Evolutionary conservation across 92 coral and sea anemone genomes (phyloP), one percentile per base, ranked within the genome.

Genomic region (Paragorgia papillata): DNA sequence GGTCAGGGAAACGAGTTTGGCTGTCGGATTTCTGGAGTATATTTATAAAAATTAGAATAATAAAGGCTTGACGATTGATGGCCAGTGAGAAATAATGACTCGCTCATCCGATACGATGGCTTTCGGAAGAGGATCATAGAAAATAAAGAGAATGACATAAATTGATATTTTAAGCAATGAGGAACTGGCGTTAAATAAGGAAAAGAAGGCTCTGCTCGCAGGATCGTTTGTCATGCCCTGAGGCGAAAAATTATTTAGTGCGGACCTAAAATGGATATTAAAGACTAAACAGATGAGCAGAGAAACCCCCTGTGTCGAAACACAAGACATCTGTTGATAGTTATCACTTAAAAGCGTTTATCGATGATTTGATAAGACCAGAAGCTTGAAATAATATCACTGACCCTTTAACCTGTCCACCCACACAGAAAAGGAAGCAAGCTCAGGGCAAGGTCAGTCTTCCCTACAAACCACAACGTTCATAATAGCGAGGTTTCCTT

Each of bases 381-480:
- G 57, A 46, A 27, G 51, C 34, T 29, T 7, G 57, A 19, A 22
- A 22, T 41, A 44, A 43, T 22, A 44, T 41, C 32, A 44, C 20
- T 67, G 74, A 67, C 74, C 74, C 71, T 39, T n/a, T 64, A 64
- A 64, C 51, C 31, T 27, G 53, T 46, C 53, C 53, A 2, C 53
- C 17, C 53, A 46, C 53, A 46, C 12, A n/a, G 53, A 46, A n/a
- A n/a, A 46, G 53, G 53, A 46, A 15, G n/a, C 2, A 15, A n/a
- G 32, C 15, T 15, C 1, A n/a, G n/a, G n/a, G n/a, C n/a, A n/a
- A n/a, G n/a, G n/a, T n/a, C n/a, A n/a, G n/a, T n/a, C n/a, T n/a
- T n/a, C n/a, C n/a, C n/a, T n/a, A 25, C 3, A 20, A 58, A 64
- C 71, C 71, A 40, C 71, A 63, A 34, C 51, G 15, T 46, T 46